A percentile compares a stretch with the other conserved stretches of the same genome.
phyloP scores from a whole-genome alignment of 2,113 vertebrate species.

The Glareola pratincola region DNA sequence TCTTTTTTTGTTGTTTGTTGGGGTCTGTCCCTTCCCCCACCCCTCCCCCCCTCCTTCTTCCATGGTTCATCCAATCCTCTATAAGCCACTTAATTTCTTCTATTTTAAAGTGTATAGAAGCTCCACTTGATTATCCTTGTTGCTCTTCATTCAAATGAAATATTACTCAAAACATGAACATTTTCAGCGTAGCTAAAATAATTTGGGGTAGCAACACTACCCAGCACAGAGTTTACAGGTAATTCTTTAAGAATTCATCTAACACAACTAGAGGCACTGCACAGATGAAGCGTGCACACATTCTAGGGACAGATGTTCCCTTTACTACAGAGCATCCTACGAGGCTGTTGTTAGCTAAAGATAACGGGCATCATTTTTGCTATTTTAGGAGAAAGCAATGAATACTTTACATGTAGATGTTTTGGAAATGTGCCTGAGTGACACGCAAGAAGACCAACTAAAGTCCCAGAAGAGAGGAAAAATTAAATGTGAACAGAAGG shows the following conservation, averaged over 20 bases:
- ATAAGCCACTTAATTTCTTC: not conserved
- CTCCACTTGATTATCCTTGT: not conserved
- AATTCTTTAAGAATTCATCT: not conserved
- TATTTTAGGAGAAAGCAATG: conserved; percentile 15
- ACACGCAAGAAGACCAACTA: not conserved
- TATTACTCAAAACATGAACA: not conserved
- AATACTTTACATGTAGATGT: not conserved
- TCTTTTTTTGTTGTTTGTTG: not conserved
- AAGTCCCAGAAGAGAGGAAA: conserved; percentile 41
- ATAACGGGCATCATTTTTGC: not conserved
- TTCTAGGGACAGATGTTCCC: not conserved
- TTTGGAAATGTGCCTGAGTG: conserved; percentile 1
- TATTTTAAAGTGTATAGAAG: not conserved
- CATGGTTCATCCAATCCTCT: not conserved
- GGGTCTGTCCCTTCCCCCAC: too few relatives aligned
- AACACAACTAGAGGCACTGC: not conserved
- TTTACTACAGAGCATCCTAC: not conserved
- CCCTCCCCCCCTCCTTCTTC: too few relatives aligned
- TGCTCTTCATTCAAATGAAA: not conserved
- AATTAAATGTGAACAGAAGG: conserved; percentile 52
- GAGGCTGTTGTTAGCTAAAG: not conserved
- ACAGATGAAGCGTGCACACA: not conserved
- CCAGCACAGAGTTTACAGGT: not conserved
- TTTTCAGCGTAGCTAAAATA: not conserved
- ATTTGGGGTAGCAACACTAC: not conserved